Evolutionary conservation across 1,140 invertebrate genomes (phyloP).

Genomic region (Globodera ellingtonae): DNA sequence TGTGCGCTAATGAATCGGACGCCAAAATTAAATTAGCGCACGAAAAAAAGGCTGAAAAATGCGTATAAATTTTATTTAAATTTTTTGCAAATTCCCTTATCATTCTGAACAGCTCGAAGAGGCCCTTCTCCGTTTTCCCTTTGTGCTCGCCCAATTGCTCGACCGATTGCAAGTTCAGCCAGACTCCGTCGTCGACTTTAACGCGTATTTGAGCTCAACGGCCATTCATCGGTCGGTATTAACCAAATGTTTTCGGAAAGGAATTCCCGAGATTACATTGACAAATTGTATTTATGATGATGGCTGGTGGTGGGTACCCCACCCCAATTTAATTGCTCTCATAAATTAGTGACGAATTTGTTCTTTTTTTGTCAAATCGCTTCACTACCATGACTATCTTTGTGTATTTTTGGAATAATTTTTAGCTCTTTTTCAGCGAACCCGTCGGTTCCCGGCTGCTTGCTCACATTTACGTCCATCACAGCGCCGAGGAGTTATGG

Average conservation of each 20-base stretch:
- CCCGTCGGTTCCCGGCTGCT: conserved; percentile 39
- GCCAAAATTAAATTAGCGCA: conserved; percentile 12
- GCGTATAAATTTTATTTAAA: neutral
- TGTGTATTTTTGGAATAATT: no score
- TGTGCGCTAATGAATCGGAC: conserved; percentile 30
- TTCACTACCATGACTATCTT: no score
- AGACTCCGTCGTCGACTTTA: conserved; percentile 29
- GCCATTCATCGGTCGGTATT: conserved; percentile 32
- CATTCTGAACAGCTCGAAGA: conserved; percentile 24
- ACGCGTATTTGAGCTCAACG: conserved; percentile 28
- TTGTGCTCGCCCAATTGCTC: conserved; percentile 42
- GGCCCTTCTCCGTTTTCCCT: conserved; percentile 45
- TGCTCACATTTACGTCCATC: conserved; percentile 42
- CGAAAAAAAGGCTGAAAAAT: conserved; percentile 31
- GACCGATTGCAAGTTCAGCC: conserved; percentile 34
- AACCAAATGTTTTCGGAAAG: conserved; percentile 22
- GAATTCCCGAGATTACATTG: neutral
- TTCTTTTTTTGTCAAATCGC: no score
- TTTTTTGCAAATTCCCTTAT: neutral
- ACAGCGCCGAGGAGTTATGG: conserved; percentile 40
- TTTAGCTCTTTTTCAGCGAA: conserved; percentile 36
- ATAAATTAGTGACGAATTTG: no score
- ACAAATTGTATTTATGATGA: neutral
- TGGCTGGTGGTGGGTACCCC: no score
- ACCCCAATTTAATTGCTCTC: no score